phyloP scores from a whole-genome alignment of 2,888 invertebrate genomes.

The Amphipyra tragopoginis region DNA sequence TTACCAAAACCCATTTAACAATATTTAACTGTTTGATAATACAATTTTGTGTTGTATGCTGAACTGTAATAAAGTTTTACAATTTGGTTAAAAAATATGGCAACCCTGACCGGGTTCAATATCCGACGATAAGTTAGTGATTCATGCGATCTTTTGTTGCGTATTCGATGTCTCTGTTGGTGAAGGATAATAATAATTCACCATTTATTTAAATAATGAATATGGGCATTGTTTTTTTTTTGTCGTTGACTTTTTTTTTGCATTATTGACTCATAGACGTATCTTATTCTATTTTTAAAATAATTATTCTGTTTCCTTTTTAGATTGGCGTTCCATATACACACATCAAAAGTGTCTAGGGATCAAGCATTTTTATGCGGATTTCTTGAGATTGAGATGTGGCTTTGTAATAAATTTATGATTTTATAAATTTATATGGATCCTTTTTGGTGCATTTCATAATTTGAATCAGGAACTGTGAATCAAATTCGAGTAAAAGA shows the following conservation, averaged over 20 bases:
- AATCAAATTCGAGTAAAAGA: too few species aligned
- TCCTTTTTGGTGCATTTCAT: too few species aligned
- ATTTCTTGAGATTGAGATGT: too few species aligned
- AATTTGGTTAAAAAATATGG: slow-evolving; percentile 31
- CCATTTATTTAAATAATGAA: slow-evolving; percentile 41
- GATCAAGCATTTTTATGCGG: too few species aligned
- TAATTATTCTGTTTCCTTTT: neutral
- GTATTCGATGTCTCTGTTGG: slow-evolving; percentile 34
- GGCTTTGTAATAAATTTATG: too few species aligned
- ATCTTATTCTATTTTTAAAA: too few species aligned
- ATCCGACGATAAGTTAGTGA: slow-evolving; percentile 58
- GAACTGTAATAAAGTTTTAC: neutral
- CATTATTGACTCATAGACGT: slow-evolving; percentile 13
- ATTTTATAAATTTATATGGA: too few species aligned
- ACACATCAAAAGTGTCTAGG: too few species aligned
- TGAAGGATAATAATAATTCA: slow-evolving; percentile 43
- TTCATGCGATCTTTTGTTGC: slow-evolving; percentile 54
- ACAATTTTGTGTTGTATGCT: neutral
- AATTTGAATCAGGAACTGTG: too few species aligned
- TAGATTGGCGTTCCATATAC: too few species aligned
- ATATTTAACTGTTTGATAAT: too few species aligned
- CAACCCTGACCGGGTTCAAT: slow-evolving; percentile 55
- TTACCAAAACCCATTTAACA: too few species aligned
- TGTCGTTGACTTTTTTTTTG: slow-evolving; percentile 1
- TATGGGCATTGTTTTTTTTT: slow-evolving; percentile 20